phyloP scores from a whole-genome alignment of 2,113 vertebrate species.

The Rhinoderma darwinii region DNA sequence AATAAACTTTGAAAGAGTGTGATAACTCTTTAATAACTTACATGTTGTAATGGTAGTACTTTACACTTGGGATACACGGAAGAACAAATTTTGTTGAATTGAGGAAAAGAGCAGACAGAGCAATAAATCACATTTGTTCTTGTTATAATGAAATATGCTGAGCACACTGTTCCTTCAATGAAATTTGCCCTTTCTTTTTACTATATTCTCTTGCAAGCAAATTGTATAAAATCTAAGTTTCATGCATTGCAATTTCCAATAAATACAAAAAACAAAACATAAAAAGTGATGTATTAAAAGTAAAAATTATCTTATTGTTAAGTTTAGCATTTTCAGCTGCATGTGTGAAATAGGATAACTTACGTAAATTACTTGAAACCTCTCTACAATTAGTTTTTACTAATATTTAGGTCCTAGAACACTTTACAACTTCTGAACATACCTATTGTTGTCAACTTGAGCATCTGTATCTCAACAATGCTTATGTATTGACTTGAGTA shows the following conservation, averaged over 20 bases:
- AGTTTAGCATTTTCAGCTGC: background rate
- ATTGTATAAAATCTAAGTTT: constrained; percentile 53
- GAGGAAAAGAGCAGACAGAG: constrained; percentile 57
- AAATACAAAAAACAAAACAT: constrained; percentile 7
- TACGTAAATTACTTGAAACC: background rate
- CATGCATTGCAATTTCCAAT: constrained; percentile 54
- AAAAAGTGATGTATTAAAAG: background rate
- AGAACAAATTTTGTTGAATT: constrained; percentile 57
- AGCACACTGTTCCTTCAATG: constrained; percentile 58
- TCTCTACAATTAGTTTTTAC: background rate
- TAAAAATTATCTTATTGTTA: background rate
- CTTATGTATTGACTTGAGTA: no score
- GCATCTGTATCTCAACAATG: no score
- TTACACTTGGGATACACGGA: constrained; percentile 54
- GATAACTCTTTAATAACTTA: constrained; percentile 50
- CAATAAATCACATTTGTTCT: constrained; percentile 61
- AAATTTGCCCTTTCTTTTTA: constrained; percentile 59
- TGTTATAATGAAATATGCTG: constrained; percentile 60
- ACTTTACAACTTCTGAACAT: no score
- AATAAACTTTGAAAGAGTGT: constrained; percentile 51
- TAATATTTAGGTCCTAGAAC: no score
- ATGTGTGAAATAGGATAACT: background rate
- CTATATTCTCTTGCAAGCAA: constrained; percentile 40
- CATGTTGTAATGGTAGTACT: constrained; percentile 43
- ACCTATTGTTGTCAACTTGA: no score